Conservation (phyloP, 2,113 vertebrate genomes). For the Fulmarus glacialis region DNA sequence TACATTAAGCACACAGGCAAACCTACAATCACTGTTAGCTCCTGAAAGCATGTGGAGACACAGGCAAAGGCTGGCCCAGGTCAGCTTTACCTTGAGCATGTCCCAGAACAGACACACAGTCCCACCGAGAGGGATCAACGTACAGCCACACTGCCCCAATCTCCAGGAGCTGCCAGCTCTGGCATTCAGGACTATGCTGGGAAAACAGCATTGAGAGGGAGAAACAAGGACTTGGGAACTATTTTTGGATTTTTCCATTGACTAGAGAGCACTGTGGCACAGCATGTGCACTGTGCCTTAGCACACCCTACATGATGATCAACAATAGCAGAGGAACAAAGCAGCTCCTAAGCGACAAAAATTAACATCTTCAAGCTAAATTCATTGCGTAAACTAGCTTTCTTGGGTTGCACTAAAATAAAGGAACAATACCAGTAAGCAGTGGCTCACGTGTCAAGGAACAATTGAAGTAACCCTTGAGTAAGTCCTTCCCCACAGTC, state of each 20-base stretch:
- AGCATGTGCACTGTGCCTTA: rapidly evolving
- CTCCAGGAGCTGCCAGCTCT: not conserved
- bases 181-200: not conserved
- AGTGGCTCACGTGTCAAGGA: not conserved
- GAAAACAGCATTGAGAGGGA: not conserved
- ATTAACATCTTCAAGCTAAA: not conserved
- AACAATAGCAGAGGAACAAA: not conserved
- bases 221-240: not conserved
- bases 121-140: rapidly evolving
- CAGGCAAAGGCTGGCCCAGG: not conserved
- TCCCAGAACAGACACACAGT: not conserved
- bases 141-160: no score
- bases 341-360: not conserved
- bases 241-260: not conserved
- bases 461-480: not conserved
- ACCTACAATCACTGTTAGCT: not conserved
- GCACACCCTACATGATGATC: not conserved
- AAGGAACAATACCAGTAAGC: not conserved
- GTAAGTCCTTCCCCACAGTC: rapidly evolving
- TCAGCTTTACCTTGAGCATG: not conserved
- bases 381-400: rapidly evolving
- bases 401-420: not conserved
- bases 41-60: not conserved
- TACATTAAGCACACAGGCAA: not conserved
- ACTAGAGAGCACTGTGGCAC: not conserved